Conservation (phyloP, 1,140 invertebrate genomes). For the Drosophila navojoa region DNA sequence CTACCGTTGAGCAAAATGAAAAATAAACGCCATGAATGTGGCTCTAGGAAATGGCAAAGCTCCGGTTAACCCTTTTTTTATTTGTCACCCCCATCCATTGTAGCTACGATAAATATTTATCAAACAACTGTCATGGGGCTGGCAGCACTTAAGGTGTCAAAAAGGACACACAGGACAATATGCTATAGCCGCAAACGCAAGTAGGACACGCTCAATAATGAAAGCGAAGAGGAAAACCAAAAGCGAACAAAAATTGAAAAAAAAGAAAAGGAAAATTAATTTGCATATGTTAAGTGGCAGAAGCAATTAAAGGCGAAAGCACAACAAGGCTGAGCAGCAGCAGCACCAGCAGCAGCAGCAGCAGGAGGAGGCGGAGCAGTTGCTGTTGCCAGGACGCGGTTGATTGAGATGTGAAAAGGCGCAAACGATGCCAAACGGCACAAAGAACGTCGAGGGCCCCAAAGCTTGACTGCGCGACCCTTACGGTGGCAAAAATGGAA, state of each 20-base stretch:
- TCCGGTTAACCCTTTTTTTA: conserved; percentile 46
- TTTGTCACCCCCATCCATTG: conserved; percentile 24
- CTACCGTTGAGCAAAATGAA: conserved; percentile 39
- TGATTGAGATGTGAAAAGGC: conserved; percentile 74
- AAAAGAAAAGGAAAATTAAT: conserved; percentile 65
- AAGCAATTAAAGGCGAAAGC: conserved; percentile 68
- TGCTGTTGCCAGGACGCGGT: conserved; percentile 33
- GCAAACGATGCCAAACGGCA: conserved; percentile 27
- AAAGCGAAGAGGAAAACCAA: conserved; percentile 2
- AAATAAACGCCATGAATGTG: conserved; percentile 37
- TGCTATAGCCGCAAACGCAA: conserved; percentile 27
- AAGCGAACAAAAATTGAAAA: background rate
- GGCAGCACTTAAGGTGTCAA: conserved; percentile 59
- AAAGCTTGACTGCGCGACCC: conserved; percentile 1
- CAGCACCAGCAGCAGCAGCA: background rate
- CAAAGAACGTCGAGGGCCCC: background rate
- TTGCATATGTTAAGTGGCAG: conserved; percentile 82
- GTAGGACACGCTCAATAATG: conserved; percentile 23
- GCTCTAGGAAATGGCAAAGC: conserved; percentile 29
- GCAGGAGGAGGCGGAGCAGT: background rate
- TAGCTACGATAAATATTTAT: conserved; percentile 75
- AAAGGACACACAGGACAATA: conserved; percentile 41
- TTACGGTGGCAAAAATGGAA: conserved; percentile 3
- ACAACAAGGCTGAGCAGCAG: background rate
- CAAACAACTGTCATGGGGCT: conserved; percentile 52